Evolutionary conservation across 2,888 invertebrate genomes (phyloP), one percentile per base, ranked within the genome.

Genomic region (Mimas tiliae): DNA sequence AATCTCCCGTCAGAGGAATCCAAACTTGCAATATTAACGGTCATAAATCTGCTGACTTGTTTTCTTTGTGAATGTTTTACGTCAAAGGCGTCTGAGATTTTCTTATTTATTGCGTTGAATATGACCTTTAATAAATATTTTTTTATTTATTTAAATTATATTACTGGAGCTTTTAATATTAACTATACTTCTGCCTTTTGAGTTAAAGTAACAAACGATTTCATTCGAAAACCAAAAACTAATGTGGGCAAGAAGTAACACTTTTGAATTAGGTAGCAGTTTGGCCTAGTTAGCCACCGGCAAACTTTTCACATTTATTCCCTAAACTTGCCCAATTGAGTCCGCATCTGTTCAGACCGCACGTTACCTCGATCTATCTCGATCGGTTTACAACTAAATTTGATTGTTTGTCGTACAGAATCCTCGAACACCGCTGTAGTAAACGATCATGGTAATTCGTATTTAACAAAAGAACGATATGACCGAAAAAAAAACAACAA

Each of bases 281-380:
- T 85, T 81, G 78, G 82, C 81, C 84, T 87, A 85, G 88, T 86
- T 88, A 85, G 83, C 71, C 68, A 65, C 68, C 70, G 66, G 71
- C 64, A 77, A 88, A 90, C 82, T 90, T 90, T 88, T 78, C 85
- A 80, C 87, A 89, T 88, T 89, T 84, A 87, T 88, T 79, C 78
- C 70, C 67, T 69, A 82, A 88, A 89, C 82, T 89, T 89, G 68
- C 70, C 69, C 79, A 79, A 77, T 83, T 79, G 21, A 42, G 62
- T 34, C 45, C 53, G 14, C 66, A 65, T 66, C 58, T 62, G 48
- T 7, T 68, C 53, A 63, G 68, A 67, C 65, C 67, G 65, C 74
- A 72, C 68, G 69, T 69, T 74, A 66, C 65, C 62, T 62, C 62
- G 48, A 47, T 63, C 65, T 34, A 47, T 63, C 65, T 34, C 53